Evolutionary conservation across 2,888 invertebrate genomes (phyloP), one percentile per base, ranked within the genome.

Genomic region (Baronia brevicornis): DNA sequence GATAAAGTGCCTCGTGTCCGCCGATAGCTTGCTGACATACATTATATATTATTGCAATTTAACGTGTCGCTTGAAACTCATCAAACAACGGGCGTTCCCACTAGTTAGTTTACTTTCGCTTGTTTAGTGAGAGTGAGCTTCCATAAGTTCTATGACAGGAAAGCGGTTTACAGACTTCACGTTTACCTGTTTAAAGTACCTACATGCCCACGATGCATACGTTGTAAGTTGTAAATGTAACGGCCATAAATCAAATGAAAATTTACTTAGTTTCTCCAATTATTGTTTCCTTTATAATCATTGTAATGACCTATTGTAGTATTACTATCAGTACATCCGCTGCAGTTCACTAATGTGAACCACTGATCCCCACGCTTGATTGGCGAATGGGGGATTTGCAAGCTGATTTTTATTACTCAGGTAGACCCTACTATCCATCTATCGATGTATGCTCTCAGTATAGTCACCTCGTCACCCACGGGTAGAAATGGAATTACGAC

Each of bases 31-130:
- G 3, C 19, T 19, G 4, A 21, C 6, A 17, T 4, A 25, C 25
- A 8, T 26, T 11, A 17, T 5, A 14, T 18, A 9, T 26, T 14
- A 39, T 40, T 25, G 32, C 36, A 14, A 33, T 37, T 35, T 23
- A 27, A 12, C 25, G 32, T 29, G 31, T 29, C 28, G 26, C 30
- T 31, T 10, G 23, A 17, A 10, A 30, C 22, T 32, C 37, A 44
- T 48, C 39, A 40, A 48, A 39, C 38, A 43, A 42, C 38, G 33
- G 34, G 35, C 33, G 41, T 39, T 39, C 31, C 24, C 24, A 33
- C 51, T 51, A 46, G 51, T 46, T 45, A 49, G 58, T 60, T 54
- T 52, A 74, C 78, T 78, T 78, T 78, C 78, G 67, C 68, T 68
- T 33, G 43, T 40, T 27, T 46, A 59, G 65, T 55, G 66, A 71